Conservation (phyloP, 1,140 invertebrate genomes). For the Solen grandis region DNA sequence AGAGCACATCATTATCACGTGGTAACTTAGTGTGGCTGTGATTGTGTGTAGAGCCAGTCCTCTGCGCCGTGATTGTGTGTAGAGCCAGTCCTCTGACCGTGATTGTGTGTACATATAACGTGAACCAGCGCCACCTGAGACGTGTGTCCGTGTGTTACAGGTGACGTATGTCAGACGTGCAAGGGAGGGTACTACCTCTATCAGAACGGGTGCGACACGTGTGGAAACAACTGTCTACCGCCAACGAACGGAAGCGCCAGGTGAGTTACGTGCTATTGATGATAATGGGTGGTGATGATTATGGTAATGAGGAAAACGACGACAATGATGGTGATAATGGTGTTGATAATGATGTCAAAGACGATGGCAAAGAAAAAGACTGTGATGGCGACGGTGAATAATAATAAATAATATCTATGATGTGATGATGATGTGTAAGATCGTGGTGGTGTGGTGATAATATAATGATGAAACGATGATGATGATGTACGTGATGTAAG, state of each 20-base stretch:
- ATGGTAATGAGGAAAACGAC: background rate
- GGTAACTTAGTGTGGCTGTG: background rate
- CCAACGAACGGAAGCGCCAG: background rate
- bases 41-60: background rate
- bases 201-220: constrained; percentile 6
- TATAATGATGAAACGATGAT: too few species aligned
- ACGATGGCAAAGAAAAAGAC: too few species aligned
- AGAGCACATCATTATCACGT: background rate
- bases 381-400: too few species aligned
- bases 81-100: background rate
- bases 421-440: too few species aligned
- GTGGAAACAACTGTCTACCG: constrained; percentile 9
- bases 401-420: too few species aligned
- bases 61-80: background rate
- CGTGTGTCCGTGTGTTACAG: background rate
- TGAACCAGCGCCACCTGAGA: background rate
- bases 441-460: too few species aligned
- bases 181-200: constrained; percentile 1
- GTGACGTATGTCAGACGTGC: background rate
- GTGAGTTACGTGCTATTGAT: background rate
- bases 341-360: background rate
- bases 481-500: too few species aligned
- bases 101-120: background rate
- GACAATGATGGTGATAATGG: background rate
- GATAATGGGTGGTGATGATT: background rate